Conservation (phyloP, 1,140 invertebrate species). For the Pseudomyrmex sp. region DNA sequence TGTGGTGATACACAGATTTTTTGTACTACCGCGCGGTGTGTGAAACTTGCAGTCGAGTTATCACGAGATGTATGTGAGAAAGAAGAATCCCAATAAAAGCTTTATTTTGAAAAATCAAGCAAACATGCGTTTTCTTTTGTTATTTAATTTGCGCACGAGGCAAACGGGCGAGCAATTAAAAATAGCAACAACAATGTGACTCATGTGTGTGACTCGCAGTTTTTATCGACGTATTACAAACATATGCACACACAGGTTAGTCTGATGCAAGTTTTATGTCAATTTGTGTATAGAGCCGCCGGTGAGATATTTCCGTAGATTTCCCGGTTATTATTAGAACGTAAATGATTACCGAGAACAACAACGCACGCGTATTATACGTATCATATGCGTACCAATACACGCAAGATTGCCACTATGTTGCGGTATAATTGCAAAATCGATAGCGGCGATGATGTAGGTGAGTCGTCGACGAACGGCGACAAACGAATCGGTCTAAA, state of each 20-base stretch:
- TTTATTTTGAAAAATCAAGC: constrained; percentile 64
- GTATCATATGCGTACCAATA: neutral
- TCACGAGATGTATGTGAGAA: constrained; percentile 62
- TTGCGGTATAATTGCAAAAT: constrained; percentile 45
- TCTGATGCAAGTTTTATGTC: too few relatives aligned
- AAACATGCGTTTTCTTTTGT: neutral
- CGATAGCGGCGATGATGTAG: constrained; percentile 12
- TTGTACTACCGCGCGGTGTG: constrained; percentile 24
- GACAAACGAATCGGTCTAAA: constrained; percentile 6
- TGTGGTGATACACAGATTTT: constrained; percentile 45
- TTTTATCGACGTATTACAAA: neutral
- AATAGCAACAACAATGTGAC: constrained; percentile 6
- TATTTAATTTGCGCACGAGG: neutral
- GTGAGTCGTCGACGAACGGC: neutral
- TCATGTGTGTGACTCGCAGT: neutral
- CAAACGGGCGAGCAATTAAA: constrained; percentile 20
- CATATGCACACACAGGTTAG: neutral
- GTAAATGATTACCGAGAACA: neutral
- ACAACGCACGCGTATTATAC: too few relatives aligned
- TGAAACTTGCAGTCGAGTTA: constrained; percentile 16
- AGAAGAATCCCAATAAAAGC: constrained; percentile 62
- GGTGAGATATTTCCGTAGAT: constrained; percentile 33
- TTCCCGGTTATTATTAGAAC: constrained; percentile 24
- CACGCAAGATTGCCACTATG: neutral
- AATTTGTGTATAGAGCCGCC: neutral